Conservation (phyloP, 2,797 vertebrate genomes). For the Nyctibius grandis region DNA sequence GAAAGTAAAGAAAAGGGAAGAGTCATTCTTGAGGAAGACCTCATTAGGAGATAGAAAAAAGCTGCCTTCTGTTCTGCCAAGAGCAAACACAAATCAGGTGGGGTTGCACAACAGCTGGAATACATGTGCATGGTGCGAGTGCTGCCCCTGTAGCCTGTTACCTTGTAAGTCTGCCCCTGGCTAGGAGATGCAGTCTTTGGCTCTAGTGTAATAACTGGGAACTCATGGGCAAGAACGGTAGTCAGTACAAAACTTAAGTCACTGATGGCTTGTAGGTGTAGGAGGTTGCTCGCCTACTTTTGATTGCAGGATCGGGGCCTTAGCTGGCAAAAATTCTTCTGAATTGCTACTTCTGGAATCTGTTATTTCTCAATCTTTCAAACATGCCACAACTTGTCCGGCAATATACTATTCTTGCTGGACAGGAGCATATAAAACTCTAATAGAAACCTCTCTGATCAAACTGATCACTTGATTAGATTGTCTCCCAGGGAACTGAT, state of each 20-base stretch:
- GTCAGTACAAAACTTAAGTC: background rate
- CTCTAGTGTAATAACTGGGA: background rate
- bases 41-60: background rate
- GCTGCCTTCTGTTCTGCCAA: background rate
- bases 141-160: background rate
- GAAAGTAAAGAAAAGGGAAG: background rate
- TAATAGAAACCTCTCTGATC: background rate
- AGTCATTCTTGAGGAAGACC: background rate
- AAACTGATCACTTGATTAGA: background rate
- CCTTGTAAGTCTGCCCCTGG: background rate
- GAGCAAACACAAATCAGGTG: background rate
- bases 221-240: background rate
- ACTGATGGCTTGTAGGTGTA: background rate
- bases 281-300: background rate
- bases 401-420: background rate
- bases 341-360: background rate
- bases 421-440: background rate
- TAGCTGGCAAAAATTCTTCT: background rate
- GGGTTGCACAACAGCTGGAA: background rate
- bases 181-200: background rate
- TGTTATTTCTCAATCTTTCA: background rate
- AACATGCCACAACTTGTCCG: background rate
- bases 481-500: background rate
- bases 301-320: background rate
- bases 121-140: background rate